Percentiles rank a stretch among this genome's conserved stretches.
These are phyloP conservation scores for Fissipunctia ypsillon DNA, from an alignment of 2,888 invertebrate species.

Conservation along the genomic window DNA sequence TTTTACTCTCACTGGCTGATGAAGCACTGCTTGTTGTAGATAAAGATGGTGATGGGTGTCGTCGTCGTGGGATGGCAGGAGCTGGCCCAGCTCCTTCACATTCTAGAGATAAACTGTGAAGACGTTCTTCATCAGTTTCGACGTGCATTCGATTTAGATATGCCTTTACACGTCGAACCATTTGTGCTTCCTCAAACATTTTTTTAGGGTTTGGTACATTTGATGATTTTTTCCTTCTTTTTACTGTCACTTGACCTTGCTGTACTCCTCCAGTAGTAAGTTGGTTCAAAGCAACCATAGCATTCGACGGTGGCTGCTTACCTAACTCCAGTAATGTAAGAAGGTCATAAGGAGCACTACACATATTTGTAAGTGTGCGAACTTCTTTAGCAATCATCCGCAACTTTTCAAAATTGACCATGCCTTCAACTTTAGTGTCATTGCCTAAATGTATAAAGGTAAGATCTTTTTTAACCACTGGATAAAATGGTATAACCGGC, in stretches of 20 bases:
- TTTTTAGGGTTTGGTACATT: constrained; percentile 98
- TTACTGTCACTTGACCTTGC: constrained; percentile 95
- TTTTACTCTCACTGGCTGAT: constrained; percentile 94
- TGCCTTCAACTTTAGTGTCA: constrained; percentile 96
- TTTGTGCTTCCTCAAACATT: constrained; percentile 99
- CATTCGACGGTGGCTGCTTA: constrained; percentile 96
- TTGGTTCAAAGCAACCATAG: constrained; percentile 97
- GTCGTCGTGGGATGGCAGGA: constrained; percentile 92
- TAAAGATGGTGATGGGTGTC: constrained; percentile 98
- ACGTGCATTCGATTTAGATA: constrained; percentile 98
- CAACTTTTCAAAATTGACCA: constrained; percentile 99
- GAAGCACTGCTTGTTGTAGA: constrained; percentile 98
- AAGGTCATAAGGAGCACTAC: constrained; percentile 97
- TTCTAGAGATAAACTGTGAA: constrained; percentile 96
- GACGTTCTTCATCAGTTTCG: constrained; percentile 96
- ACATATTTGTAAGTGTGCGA: constrained; percentile 97
- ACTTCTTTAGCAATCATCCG: constrained; percentile 99
- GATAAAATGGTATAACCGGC: constrained; percentile 96
- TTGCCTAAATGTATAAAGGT: constrained; percentile 99
- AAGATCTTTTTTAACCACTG: constrained; percentile 98
- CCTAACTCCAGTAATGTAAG: constrained; percentile 96
- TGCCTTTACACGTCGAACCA: constrained; percentile 99
- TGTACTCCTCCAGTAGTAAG: constrained; percentile 94
- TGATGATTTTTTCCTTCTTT: constrained; percentile 96
- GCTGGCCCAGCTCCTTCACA: constrained; percentile 94